Percentiles rank a stretch among this genome's conserved stretches.
These are phyloP conservation scores for Perizoma affinitatum DNA, from an alignment of 2,888 invertebrate species.

Conservation along the genomic window DNA sequence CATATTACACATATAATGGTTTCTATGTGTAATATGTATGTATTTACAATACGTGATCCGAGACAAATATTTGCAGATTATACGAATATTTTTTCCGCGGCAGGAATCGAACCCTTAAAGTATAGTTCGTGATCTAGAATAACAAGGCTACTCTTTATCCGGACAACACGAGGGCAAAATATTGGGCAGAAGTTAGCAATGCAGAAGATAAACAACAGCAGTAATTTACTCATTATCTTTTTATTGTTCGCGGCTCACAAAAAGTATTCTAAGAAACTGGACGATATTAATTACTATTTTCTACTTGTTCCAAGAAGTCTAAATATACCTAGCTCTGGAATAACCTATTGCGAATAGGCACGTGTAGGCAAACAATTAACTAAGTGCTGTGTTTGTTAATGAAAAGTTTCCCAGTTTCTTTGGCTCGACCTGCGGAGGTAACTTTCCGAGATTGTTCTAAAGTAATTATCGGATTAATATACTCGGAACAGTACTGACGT, in stretches of 20 bases:
- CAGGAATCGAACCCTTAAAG: too few species aligned
- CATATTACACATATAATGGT: too few species aligned
- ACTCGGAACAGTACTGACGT: slow-evolving; percentile 59
- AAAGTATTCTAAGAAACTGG: slow-evolving; percentile 11
- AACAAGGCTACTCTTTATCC: too few species aligned
- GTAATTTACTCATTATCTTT: not conserved
- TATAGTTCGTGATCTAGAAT: too few species aligned
- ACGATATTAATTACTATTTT: slow-evolving; percentile 6
- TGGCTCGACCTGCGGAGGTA: slow-evolving; percentile 58
- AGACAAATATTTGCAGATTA: too few species aligned
- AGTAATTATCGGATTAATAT: slow-evolving; percentile 83
- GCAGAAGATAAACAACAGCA: not conserved
- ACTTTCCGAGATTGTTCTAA: slow-evolving; percentile 78
- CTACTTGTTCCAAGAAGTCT: slow-evolving; percentile 26
- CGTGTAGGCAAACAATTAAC: slow-evolving; percentile 65
- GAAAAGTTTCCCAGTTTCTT: slow-evolving; percentile 70
- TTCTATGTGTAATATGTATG: too few species aligned
- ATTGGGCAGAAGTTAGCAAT: too few species aligned
- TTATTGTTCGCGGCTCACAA: not conserved
- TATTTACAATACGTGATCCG: too few species aligned
- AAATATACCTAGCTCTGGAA: slow-evolving; percentile 4
- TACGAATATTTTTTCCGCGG: too few species aligned
- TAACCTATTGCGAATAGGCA: slow-evolving; percentile 42
- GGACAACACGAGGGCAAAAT: too few species aligned
- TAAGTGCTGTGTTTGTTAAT: slow-evolving; percentile 67